phyloP scores from a whole-genome alignment of 35 echinoderm and acorn worm genomes.

The Ophiothrix spiculata region DNA sequence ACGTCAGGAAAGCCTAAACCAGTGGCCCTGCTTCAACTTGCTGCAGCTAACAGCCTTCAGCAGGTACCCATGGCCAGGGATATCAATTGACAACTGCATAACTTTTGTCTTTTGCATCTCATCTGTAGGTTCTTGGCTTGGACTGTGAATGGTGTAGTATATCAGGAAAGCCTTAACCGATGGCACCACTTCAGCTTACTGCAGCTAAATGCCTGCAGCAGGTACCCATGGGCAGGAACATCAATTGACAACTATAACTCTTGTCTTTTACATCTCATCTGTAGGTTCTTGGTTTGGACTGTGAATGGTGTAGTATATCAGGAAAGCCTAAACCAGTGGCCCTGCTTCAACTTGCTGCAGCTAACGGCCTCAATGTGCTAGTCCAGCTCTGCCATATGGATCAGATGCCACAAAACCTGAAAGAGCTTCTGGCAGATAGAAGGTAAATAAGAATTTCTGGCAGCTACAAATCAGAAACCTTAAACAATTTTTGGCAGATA shows the following conservation, averaged over 20 bases:
- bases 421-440: slow-evolving; percentile 43
- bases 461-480: too few species aligned
- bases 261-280: too few species aligned
- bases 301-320: slow-evolving; percentile 74
- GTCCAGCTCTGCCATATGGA: slow-evolving; percentile 55
- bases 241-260: too few species aligned
- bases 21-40: slow-evolving; percentile 71
- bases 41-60: too few species aligned
- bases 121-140: slow-evolving; percentile 70
- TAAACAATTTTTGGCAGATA: too few species aligned
- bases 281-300: slow-evolving; percentile 89
- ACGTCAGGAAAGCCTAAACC: slow-evolving; percentile 15
- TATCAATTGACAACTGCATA: too few species aligned
- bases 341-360: slow-evolving; percentile 58
- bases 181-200: slow-evolving; percentile 69
- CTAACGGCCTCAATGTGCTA: slow-evolving; percentile 43
- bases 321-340: slow-evolving; percentile 53
- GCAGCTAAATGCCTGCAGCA: too few species aligned
- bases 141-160: slow-evolving; percentile 94
- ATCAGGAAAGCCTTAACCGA: slow-evolving; percentile 20
- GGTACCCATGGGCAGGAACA: too few species aligned
- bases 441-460: too few species aligned
- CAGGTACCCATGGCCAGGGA: too few species aligned
- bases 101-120: too few species aligned
- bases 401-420: slow-evolving; percentile 8